Evolutionary conservation across 1,140 invertebrate genomes (phyloP).

Genomic region (Dendroctonus ponderosae): DNA sequence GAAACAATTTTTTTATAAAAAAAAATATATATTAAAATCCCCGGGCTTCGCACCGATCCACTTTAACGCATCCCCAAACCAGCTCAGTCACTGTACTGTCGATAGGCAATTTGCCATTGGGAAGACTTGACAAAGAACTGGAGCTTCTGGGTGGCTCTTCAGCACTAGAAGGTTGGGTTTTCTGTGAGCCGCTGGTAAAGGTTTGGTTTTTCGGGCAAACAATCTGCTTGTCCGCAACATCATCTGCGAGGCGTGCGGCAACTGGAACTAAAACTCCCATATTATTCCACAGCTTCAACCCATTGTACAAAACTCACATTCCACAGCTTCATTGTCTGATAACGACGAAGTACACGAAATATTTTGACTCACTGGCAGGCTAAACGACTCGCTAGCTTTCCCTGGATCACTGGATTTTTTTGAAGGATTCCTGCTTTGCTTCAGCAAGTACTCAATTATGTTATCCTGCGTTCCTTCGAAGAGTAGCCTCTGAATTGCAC

Average conservation of each 20-base stretch:
- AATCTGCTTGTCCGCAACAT: too few relatives aligned
- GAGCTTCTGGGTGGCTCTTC: conserved; percentile 31
- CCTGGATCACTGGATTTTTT: conserved; percentile 1
- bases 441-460: conserved; percentile 32
- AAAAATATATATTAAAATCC: conserved; percentile 2
- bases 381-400: conserved; percentile 13
- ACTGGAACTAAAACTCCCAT: conserved; percentile 10
- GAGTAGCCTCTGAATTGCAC: conserved; percentile 34
- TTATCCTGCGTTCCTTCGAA: conserved; percentile 28
- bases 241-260: neutral
- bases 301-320: conserved; percentile 4
- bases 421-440: conserved; percentile 1
- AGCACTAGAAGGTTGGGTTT: conserved; percentile 7
- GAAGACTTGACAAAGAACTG: conserved; percentile 43
- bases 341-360: conserved; percentile 30
- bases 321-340: conserved; percentile 34
- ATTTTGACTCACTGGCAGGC: conserved; percentile 31
- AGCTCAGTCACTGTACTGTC: conserved; percentile 53
- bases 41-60: conserved; percentile 44
- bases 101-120: conserved; percentile 52
- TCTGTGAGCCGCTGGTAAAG: too few relatives aligned
- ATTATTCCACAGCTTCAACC: conserved; percentile 15
- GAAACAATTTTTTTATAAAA: conserved; percentile 3
- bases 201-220: too few relatives aligned
- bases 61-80: conserved; percentile 55